These are phyloP conservation scores for Ceratoteleas bidentatus DNA, from an alignment of 1,140 invertebrate genomes.

Conservation along the genomic window DNA sequence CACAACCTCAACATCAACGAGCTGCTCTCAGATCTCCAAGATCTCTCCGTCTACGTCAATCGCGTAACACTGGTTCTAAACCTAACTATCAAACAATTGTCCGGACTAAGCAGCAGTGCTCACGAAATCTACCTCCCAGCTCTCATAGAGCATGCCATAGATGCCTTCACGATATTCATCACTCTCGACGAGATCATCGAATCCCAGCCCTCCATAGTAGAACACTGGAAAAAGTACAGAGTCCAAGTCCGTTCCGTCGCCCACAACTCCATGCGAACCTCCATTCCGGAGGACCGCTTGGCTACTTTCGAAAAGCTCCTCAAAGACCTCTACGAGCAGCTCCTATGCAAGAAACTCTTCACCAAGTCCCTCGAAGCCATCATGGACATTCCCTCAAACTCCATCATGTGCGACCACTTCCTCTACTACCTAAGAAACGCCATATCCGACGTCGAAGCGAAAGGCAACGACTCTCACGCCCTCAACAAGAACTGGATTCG, in stretches of 20 bases:
- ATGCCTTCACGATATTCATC: conserved; percentile 86
- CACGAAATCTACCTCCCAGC: conserved; percentile 76
- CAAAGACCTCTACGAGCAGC: conserved; percentile 83
- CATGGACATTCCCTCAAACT: conserved; percentile 86
- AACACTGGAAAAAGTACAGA: conserved; percentile 88
- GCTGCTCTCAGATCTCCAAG: conserved; percentile 75
- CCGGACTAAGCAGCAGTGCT: conserved; percentile 68
- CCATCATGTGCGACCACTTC: conserved; percentile 87
- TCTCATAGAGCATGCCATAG: conserved; percentile 84
- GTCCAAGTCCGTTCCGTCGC: conserved; percentile 86
- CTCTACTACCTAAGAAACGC: conserved; percentile 86
- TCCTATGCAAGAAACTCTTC: conserved; percentile 76
- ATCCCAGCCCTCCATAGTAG: conserved; percentile 83
- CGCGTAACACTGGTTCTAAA: conserved; percentile 73
- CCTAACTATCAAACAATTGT: conserved; percentile 73
- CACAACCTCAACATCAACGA: conserved; percentile 70
- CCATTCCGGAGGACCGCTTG: conserved; percentile 82
- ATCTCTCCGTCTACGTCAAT: conserved; percentile 81
- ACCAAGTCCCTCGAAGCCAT: conserved; percentile 83
- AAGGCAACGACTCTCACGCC: conserved; percentile 82
- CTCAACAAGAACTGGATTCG: conserved; percentile 86
- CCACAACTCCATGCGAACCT: conserved; percentile 85
- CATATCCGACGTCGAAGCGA: conserved; percentile 85
- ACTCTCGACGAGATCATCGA: conserved; percentile 88
- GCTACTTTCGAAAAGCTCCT: conserved; percentile 86